These are phyloP conservation scores for Corythornis cristatus DNA, from an alignment of 2,113 vertebrate species.

Conservation along the genomic window DNA sequence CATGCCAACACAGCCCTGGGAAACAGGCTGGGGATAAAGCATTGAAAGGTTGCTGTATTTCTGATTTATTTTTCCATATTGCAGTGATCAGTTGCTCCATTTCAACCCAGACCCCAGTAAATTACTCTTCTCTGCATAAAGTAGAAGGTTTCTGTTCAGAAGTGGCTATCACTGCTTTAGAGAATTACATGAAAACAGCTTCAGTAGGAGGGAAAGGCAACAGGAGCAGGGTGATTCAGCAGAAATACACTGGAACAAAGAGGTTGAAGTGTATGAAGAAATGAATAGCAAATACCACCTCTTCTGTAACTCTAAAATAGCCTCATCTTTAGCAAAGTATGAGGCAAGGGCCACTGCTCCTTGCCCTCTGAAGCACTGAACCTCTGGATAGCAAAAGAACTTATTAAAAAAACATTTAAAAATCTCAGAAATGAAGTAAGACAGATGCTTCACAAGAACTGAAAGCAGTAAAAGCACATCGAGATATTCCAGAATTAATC, in stretches of 20 bases:
- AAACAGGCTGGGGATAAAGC: neutral
- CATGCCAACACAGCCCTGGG: neutral
- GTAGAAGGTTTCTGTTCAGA: neutral
- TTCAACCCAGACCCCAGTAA: neutral
- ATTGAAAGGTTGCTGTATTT: neutral
- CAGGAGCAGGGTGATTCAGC: neutral
- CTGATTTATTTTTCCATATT: neutral
- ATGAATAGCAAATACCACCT: neutral
- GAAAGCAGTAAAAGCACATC: neutral
- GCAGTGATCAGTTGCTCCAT: neutral
- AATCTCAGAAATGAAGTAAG: neutral
- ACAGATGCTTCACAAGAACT: neutral
- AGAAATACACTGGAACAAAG: neutral
- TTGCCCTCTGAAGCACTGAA: neutral
- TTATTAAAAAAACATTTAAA: neutral
- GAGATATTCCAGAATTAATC: neutral
- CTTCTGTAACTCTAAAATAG: neutral
- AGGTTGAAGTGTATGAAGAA: neutral
- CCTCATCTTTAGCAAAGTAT: neutral
- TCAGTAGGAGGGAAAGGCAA: neutral
- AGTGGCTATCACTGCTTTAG: neutral
- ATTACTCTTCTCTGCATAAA: neutral
- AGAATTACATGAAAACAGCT: neutral
- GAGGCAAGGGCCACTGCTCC: neutral
- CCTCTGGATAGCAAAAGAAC: neutral